Conservation (phyloP, 2,888 invertebrate genomes). For the Agrenia bidenticulata region DNA sequence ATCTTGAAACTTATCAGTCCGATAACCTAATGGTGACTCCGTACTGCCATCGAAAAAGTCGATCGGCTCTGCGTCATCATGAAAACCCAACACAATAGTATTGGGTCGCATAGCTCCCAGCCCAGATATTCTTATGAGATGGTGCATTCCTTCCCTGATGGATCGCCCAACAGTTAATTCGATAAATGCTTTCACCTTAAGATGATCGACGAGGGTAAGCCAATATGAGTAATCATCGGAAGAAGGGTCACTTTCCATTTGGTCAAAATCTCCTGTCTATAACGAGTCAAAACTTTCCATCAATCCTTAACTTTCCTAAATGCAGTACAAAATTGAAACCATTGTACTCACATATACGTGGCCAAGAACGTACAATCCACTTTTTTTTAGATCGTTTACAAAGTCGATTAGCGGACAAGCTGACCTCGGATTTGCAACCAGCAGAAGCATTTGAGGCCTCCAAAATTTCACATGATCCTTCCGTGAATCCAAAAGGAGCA, state of each 20-base stretch:
- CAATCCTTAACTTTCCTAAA: too few relatives aligned
- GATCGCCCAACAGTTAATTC: conserved; percentile 85
- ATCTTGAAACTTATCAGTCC: conserved; percentile 48
- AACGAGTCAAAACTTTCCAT: too few relatives aligned
- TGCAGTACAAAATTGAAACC: not conserved
- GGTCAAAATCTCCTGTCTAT: conserved; percentile 56
- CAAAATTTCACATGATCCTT: conserved; percentile 99
- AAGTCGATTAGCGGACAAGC: conserved; percentile 84
- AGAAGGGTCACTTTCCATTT: conserved; percentile 67
- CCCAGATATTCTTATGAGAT: conserved; percentile 85
- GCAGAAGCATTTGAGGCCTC: conserved; percentile 87
- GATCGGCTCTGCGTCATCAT: conserved; percentile 71
- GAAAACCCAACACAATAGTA: conserved; percentile 85
- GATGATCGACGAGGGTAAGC: conserved; percentile 90
- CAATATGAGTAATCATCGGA: conserved; percentile 80
- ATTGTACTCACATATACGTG: conserved; percentile 71
- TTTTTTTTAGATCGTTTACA: conserved; percentile 96
- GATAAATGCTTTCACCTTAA: conserved; percentile 92
- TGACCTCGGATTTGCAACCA: conserved; percentile 88
- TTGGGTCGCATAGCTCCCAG: conserved; percentile 83
- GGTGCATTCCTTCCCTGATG: conserved; percentile 87
- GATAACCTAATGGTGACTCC: conserved; percentile 35
- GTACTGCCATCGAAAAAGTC: conserved; percentile 67
- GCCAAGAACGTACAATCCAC: conserved; percentile 82
- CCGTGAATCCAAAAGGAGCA: conserved; percentile 88